Evolutionary conservation across 2,888 invertebrate genomes (phyloP).

Genomic region (Alsophila aescularia): DNA sequence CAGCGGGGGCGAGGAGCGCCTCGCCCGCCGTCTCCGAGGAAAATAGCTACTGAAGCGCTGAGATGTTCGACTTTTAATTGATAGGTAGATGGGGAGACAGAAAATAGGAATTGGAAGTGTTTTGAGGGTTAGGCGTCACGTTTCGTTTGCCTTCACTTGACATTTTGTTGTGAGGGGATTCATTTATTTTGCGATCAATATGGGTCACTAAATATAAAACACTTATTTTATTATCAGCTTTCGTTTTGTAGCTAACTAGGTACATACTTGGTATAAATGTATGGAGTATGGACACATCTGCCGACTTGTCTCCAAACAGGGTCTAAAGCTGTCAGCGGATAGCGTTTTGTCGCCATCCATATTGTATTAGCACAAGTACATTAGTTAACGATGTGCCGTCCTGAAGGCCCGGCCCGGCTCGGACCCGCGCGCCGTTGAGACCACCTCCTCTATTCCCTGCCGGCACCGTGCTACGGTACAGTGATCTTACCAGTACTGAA

Average conservation of each 20-base stretch:
- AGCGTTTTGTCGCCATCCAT: constrained; percentile 33
- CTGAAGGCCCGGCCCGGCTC: constrained; percentile 40
- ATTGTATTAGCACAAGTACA: constrained; percentile 44
- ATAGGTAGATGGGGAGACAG: constrained; percentile 46
- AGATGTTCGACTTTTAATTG: constrained; percentile 79
- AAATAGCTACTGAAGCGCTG: constrained; percentile 55
- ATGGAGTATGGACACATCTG: not conserved
- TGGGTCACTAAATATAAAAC: not conserved
- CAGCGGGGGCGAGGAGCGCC: too few relatives aligned
- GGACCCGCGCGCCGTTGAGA: constrained; percentile 55
- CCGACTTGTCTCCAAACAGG: constrained; percentile 27
- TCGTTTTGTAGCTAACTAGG: not conserved
- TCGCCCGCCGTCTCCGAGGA: constrained; percentile 60
- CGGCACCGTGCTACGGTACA: constrained; percentile 45
- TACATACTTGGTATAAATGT: too few relatives aligned
- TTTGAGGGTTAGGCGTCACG: constrained; percentile 24
- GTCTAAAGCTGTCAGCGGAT: constrained; percentile 23
- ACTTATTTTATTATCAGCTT: not conserved
- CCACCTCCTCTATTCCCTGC: constrained; percentile 61
- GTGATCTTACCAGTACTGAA: constrained; percentile 4
- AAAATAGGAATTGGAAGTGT: constrained; percentile 34
- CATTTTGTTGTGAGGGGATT: constrained; percentile 6
- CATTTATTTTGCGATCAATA: constrained; percentile 9
- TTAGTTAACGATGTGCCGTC: constrained; percentile 52
- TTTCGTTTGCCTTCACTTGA: constrained; percentile 18